Conservation (phyloP, 2,888 invertebrate genomes). For the Megamerina dolium region DNA sequence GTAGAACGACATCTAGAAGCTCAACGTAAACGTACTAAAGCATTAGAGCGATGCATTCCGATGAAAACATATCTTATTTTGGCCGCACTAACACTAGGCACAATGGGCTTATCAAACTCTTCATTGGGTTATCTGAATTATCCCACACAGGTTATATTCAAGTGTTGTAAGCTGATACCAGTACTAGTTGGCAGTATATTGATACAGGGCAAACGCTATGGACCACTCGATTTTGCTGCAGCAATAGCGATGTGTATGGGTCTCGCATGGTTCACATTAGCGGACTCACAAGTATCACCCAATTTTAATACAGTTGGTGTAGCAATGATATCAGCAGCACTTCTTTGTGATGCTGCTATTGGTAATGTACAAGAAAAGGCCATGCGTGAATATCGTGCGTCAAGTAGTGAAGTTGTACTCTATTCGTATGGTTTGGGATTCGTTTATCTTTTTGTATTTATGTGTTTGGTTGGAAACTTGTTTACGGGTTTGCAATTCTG, state of each 20-base stretch:
- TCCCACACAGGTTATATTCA: constrained; percentile 95
- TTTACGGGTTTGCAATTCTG: constrained; percentile 71
- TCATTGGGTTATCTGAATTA: constrained; percentile 93
- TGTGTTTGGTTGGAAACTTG: constrained; percentile 68
- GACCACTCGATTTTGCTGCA: constrained; percentile 74
- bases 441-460: constrained; percentile 69
- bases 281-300: constrained; percentile 69
- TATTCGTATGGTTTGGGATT: constrained; percentile 90
- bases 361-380: constrained; percentile 96
- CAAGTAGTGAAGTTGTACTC: constrained; percentile 86
- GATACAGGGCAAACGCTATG: constrained; percentile 84
- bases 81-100: constrained; percentile 83
- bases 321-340: constrained; percentile 71
- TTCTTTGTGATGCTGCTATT: constrained; percentile 90
- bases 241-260: constrained; percentile 84
- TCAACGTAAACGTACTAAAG: constrained; percentile 41
- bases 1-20: constrained; percentile 59
- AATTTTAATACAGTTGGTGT: constrained; percentile 67
- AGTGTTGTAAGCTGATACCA: constrained; percentile 94
- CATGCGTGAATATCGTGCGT: constrained; percentile 76
- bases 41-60: constrained; percentile 69
- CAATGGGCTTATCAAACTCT: constrained; percentile 94
- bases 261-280: constrained; percentile 83
- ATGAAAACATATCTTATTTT: constrained; percentile 71
- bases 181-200: constrained; percentile 90